phyloP scores from a whole-genome alignment of 2,797 vertebrate species.

The Discoglossus pictus region DNA sequence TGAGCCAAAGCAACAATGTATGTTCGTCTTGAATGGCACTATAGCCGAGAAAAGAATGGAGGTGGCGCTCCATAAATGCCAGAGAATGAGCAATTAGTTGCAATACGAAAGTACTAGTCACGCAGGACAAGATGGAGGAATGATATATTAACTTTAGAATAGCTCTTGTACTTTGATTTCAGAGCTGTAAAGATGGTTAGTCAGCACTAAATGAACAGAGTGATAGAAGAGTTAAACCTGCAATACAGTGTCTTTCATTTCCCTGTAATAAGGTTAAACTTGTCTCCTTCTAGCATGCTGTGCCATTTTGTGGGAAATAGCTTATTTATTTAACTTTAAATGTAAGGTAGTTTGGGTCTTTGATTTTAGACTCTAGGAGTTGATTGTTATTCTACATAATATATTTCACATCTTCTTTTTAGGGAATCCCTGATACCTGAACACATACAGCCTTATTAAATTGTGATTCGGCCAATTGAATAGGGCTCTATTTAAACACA shows the following conservation, averaged over 20 bases:
- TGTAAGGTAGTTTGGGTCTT: neutral
- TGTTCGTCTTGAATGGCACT: slow-evolving; percentile 8
- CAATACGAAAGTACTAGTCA: slow-evolving; percentile 26
- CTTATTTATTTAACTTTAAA: slow-evolving; percentile 15
- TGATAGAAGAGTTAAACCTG: slow-evolving; percentile 34
- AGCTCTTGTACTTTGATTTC: slow-evolving; percentile 42
- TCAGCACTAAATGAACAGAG: slow-evolving; percentile 38
- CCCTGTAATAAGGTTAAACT: slow-evolving; percentile 23
- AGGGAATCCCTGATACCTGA: too few relatives aligned
- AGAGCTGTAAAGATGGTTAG: slow-evolving; percentile 37
- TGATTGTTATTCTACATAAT: too few relatives aligned
- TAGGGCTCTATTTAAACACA: too few relatives aligned
- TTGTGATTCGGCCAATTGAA: too few relatives aligned
- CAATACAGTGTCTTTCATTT: slow-evolving; percentile 38
- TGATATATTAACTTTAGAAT: slow-evolving; percentile 44
- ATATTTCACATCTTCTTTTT: too few relatives aligned
- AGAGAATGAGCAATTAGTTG: slow-evolving; percentile 36
- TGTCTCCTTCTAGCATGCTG: slow-evolving; percentile 24
- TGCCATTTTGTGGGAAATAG: slow-evolving; percentile 23
- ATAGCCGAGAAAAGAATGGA: neutral
- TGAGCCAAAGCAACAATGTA: neutral
- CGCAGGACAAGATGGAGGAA: slow-evolving; percentile 26
- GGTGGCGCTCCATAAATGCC: slow-evolving; percentile 1
- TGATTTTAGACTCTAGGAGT: too few relatives aligned
- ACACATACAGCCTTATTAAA: too few relatives aligned